Percentiles rank a stretch among this genome's conserved stretches.
These are phyloP conservation scores for Heptranchias perlo DNA, from an alignment of 2,113 vertebrate species.

Conservation along the genomic window DNA sequence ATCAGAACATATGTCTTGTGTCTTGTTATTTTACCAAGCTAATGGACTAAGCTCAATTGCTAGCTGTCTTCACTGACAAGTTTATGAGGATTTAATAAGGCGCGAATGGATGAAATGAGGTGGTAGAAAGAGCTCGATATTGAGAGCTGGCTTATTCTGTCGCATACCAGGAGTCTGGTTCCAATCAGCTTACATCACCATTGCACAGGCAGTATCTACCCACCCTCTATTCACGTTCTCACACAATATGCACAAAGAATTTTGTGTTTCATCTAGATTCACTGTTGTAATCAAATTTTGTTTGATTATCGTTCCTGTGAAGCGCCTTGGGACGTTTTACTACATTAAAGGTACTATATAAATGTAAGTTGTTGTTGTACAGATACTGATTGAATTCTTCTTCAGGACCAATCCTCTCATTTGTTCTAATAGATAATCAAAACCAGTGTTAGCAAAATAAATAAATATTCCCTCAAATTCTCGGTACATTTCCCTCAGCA, in stretches of 20 bases:
- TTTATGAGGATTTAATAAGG: slow-evolving; percentile 85
- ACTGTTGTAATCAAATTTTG: not conserved
- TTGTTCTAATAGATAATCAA: not conserved
- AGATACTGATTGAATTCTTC: not conserved
- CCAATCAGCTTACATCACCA: not conserved
- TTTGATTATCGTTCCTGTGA: too few species aligned
- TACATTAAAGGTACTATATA: too few species aligned
- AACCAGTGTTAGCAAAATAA: not conserved
- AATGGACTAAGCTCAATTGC: slow-evolving; percentile 75
- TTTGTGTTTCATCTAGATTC: not conserved
- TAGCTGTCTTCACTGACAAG: slow-evolving; percentile 73
- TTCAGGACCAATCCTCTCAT: not conserved
- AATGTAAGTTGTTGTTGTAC: too few species aligned
- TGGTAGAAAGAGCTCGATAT: slow-evolving; percentile 21
- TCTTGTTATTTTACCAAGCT: slow-evolving; percentile 64
- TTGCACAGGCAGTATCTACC: not conserved
- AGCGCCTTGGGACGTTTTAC: too few species aligned
- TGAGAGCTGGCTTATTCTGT: slow-evolving; percentile 17
- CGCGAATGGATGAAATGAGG: slow-evolving; percentile 65
- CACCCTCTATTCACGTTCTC: not conserved
- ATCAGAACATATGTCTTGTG: not conserved
- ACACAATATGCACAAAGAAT: not conserved
- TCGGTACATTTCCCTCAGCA: not conserved
- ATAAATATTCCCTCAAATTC: not conserved
- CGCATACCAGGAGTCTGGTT: not conserved